Evolutionary conservation across 2,797 vertebrate genomes (phyloP).

Genomic region (Pachyuromys duprasi): DNA sequence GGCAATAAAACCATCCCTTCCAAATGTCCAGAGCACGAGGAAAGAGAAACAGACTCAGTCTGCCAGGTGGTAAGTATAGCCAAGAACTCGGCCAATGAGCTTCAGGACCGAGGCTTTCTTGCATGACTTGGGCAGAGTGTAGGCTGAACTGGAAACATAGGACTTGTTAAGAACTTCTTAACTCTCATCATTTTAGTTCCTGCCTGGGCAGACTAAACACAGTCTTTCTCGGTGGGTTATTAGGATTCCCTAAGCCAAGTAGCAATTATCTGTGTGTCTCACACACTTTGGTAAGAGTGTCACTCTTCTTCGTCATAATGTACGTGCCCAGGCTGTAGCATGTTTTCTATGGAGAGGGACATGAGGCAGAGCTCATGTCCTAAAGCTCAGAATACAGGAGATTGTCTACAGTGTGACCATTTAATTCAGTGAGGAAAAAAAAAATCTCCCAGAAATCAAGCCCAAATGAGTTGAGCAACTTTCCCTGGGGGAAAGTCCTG

Average conservation of each 20-base stretch:
- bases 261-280: background rate
- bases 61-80: background rate
- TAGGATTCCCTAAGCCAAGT: background rate
- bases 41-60: background rate
- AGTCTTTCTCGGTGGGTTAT: background rate
- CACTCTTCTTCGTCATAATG: background rate
- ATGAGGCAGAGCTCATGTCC: background rate
- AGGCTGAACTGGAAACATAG: background rate
- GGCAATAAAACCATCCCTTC: background rate
- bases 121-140: background rate
- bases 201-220: background rate
- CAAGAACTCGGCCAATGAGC: background rate
- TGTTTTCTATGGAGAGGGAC: background rate
- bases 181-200: background rate
- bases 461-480: background rate
- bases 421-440: background rate
- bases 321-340: background rate
- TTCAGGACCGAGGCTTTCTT: background rate
- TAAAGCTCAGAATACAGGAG: background rate
- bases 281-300: background rate
- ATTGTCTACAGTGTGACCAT: background rate
- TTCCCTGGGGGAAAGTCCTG: background rate
- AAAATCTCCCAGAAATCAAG: background rate
- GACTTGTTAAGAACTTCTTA: background rate
- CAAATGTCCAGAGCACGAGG: background rate